Percentiles rank a stretch among this genome's conserved stretches.
Evolutionary conservation across 2,113 vertebrate species (phyloP).

Genomic region (Dolichallabes microphthalmus): DNA sequence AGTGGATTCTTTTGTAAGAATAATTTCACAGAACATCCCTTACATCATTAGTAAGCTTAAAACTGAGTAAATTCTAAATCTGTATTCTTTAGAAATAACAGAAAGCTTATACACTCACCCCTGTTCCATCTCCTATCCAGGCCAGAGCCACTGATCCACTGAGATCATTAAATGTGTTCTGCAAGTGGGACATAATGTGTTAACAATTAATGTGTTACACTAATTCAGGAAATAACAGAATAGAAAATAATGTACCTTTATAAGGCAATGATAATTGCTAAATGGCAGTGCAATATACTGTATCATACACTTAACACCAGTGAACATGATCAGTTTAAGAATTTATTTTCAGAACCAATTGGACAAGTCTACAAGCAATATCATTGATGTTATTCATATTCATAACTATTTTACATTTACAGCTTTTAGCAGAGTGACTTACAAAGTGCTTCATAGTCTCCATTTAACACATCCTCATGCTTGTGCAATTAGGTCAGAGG

Average conservation of each 20-base stretch:
- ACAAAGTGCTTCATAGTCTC: neutral
- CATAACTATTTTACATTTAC: neutral
- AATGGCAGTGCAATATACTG: neutral
- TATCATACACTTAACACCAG: neutral
- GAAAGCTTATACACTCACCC: conserved; percentile 75
- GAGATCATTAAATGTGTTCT: conserved; percentile 82
- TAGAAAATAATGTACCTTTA: neutral
- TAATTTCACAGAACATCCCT: neutral
- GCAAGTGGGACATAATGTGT: neutral
- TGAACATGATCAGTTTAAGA: neutral
- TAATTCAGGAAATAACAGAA: neutral
- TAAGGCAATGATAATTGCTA: neutral
- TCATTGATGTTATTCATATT: neutral
- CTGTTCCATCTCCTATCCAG: conserved; percentile 90
- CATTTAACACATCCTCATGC: neutral
- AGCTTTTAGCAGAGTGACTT: neutral
- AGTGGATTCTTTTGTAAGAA: neutral
- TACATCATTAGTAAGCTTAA: too few species aligned
- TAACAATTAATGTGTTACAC: neutral
- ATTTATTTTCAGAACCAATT: neutral
- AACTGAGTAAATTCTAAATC: neutral
- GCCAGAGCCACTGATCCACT: conserved; percentile 86
- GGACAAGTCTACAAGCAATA: neutral
- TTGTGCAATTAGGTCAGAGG: conserved; percentile 11
- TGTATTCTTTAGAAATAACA: neutral